Evolutionary conservation across 2,797 vertebrate genomes (phyloP).

Genomic region (Aldrovandia affinis): DNA sequence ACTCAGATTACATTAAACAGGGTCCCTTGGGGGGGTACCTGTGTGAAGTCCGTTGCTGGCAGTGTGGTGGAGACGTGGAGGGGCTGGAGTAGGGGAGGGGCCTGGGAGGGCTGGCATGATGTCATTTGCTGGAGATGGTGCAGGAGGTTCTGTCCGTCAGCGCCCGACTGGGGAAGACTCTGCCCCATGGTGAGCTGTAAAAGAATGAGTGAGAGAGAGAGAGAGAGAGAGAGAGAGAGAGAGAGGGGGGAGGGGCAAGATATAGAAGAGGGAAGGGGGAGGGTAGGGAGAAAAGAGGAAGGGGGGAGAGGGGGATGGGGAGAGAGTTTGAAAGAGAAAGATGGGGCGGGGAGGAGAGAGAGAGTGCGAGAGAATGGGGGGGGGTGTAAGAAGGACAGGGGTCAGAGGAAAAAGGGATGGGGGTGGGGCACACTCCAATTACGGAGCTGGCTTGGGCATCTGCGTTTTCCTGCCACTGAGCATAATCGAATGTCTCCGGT

Average conservation of each 20-base stretch:
- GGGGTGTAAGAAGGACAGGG: not conserved
- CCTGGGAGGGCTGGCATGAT: conserved; percentile 64
- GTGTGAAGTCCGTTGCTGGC: conserved; percentile 58
- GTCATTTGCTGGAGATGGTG: conserved; percentile 60
- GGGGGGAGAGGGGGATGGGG: conserved; percentile 25
- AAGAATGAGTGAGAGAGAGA: conserved; percentile 35
- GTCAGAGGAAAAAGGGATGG: conserved; percentile 30
- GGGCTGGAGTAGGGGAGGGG: conserved; percentile 71
- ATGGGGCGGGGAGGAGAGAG: conserved; percentile 34
- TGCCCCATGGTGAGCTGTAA: conserved; percentile 67
- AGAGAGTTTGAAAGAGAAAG: not conserved
- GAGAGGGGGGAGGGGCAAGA: not conserved
- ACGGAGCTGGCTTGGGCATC: conserved; percentile 47
- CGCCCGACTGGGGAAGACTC: conserved; percentile 69
- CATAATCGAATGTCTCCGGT: conserved; percentile 50
- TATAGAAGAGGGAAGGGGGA: too few relatives aligned
- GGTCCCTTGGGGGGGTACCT: conserved; percentile 56
- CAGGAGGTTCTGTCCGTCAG: conserved; percentile 66
- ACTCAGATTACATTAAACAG: not conserved
- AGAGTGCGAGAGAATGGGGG: not conserved
- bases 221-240: not conserved
- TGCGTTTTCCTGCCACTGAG: conserved; percentile 56
- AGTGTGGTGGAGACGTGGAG: conserved; percentile 74
- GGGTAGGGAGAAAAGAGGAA: too few relatives aligned
- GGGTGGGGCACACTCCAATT: conserved; percentile 38